Base-by-base conservation (phyloP, 2,113 vertebrate genomes). In the Gavia stellata region DNA sequence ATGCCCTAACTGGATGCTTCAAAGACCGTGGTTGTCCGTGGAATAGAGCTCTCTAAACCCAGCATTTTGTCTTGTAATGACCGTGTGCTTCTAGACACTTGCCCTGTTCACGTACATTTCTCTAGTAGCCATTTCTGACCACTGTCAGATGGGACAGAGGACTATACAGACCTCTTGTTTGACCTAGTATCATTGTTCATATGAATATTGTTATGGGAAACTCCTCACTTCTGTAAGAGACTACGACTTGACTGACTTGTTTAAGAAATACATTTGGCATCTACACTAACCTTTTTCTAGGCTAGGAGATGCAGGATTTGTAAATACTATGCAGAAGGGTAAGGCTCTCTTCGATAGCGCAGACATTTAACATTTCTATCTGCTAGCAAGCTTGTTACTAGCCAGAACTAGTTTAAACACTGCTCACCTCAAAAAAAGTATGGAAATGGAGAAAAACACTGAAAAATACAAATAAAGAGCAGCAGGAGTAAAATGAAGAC, bases 21-120 rank as follows among this genome's bases (percentile, higher is more conserved):
- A 13, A 68, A 86, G 38, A 45, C 52, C 2, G 2, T 3, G 5
- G 20, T 5, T 40, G 34, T 80, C 49, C 49, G 24, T 25, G 17
- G 42, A 88, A 63, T 20, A 62, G 74, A 56, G 36, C 17, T 34
- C 62, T 40, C 62, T 26, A 73, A 79, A 86, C 4, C 2, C 34
- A 90, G 45, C 7, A 34, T 31, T 93, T 44, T 52, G 28, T 33
- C 53, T 67, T 45, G 17, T 18, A 40, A 28, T 4, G 28, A 82
- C n/a, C 10, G 1, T 2, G 26, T 36, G 17, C 24, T 83, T 49
- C 36, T 29, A 47, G 44, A 31, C 29, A 52, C 25, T 33, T 38
- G 6, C 29, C 26, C 50, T 55, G 26, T 12, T 79, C 47, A 40
- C 0, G 0, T 12, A 33, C 4, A 1, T 28, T 31, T 72, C 44